A percentile compares a stretch with the other conserved stretches of the same genome.
Evolutionary conservation across 2,113 vertebrate genomes (phyloP).

Genomic region (Sardina pilchardus): DNA sequence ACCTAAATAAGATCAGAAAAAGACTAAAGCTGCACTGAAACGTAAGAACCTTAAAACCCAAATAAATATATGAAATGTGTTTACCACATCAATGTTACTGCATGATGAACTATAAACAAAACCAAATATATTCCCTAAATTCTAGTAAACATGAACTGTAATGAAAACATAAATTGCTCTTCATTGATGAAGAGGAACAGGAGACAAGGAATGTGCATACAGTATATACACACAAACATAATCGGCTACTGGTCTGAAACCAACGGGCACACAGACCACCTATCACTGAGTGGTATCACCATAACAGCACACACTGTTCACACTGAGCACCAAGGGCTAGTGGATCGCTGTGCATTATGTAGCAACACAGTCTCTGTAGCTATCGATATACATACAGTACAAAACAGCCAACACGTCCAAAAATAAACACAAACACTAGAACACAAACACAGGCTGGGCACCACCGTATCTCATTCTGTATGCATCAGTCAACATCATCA

Average conservation of each 20-base stretch:
- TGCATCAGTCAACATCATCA: constrained; percentile 36
- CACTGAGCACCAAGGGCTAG: neutral
- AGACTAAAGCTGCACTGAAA: too few relatives aligned
- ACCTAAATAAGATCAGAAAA: too few relatives aligned
- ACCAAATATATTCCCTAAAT: neutral
- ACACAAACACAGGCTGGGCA: constrained; percentile 10
- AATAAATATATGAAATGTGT: too few relatives aligned
- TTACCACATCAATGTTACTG: too few relatives aligned
- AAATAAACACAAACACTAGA: constrained; percentile 14
- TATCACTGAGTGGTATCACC: neutral
- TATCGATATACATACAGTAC: constrained; percentile 28
- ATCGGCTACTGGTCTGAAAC: neutral
- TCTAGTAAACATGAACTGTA: neutral
- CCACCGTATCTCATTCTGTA: constrained; percentile 29
- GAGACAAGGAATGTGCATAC: neutral
- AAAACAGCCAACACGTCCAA: constrained; percentile 16
- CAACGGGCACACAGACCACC: neutral
- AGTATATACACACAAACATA: neutral
- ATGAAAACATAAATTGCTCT: neutral
- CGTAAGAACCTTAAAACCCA: too few relatives aligned
- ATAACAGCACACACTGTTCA: constrained; percentile 25
- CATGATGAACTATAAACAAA: too few relatives aligned
- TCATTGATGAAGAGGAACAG: neutral
- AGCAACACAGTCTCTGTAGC: neutral
- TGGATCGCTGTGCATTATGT: neutral